Evolutionary conservation across 2,888 invertebrate genomes (phyloP).

Genomic region (Barypeithes pellucidus): DNA sequence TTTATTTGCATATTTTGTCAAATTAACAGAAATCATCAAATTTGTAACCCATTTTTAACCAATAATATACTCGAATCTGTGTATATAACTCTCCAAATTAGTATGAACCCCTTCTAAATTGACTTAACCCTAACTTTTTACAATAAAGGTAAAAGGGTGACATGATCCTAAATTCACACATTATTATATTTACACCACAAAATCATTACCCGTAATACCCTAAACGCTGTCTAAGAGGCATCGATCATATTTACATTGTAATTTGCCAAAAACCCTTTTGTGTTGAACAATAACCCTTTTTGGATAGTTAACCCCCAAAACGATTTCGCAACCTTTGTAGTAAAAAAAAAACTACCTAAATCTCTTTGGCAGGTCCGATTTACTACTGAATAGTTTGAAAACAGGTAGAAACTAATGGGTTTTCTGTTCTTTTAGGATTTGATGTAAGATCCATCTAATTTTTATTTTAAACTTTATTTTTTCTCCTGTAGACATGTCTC

Average conservation of each 20-base stretch:
- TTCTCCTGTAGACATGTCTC: too few relatives aligned
- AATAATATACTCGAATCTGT: too few relatives aligned
- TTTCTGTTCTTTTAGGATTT: too few relatives aligned
- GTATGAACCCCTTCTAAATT: slow-evolving; percentile 2
- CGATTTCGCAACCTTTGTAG: slow-evolving; percentile 40
- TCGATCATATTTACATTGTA: slow-evolving; percentile 63
- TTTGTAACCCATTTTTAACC: not conserved
- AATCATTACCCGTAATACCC: slow-evolving; percentile 58
- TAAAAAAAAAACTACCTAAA: slow-evolving; percentile 28
- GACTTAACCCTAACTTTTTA: slow-evolving; percentile 18
- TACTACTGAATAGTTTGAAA: slow-evolving; percentile 8
- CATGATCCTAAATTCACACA: slow-evolving; percentile 45
- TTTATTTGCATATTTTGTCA: too few relatives aligned
- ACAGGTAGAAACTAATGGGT: slow-evolving; percentile 27
- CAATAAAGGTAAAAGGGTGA: slow-evolving; percentile 18
- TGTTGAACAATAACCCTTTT: slow-evolving; percentile 60
- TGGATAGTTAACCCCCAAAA: slow-evolving; percentile 48
- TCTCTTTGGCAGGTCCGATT: slow-evolving; percentile 43
- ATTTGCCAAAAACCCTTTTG: slow-evolving; percentile 62
- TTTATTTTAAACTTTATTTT: too few relatives aligned
- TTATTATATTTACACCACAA: slow-evolving; percentile 57
- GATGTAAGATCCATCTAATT: too few relatives aligned
- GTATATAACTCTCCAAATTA: too few relatives aligned
- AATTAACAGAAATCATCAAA: too few relatives aligned
- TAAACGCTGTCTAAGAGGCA: slow-evolving; percentile 59